Evolutionary conservation across 2,113 vertebrate genomes (phyloP), one percentile per base, ranked within the genome.

Genomic region (Psilopogon haemacephalus): DNA sequence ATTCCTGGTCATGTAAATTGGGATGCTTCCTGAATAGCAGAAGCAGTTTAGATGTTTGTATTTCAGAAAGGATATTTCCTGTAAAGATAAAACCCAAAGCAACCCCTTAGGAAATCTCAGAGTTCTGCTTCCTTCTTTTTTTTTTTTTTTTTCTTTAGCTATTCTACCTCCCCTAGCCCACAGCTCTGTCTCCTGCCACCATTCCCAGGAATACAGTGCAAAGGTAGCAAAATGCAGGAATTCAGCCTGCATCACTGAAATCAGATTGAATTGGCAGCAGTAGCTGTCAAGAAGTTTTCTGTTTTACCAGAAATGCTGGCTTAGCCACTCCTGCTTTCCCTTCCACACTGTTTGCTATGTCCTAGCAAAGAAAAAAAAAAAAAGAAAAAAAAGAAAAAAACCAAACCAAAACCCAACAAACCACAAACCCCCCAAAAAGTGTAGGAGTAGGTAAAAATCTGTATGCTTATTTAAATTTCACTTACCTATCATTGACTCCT

Each of bases 1-100:
- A 62, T 78, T 85, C 33, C 82, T 84, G 26, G 32, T 75, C 46
- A 48, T 93, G 82, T 60, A 96, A 94, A 93, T 92, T 91, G 35
- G 64, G 62, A 64, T 86, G 64, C 48, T 84, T 88, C 32, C 35
- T 60, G 58, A 95, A 78, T 8, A 94, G 38, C 8, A 83, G 56
- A 72, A 92, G 63, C 63, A 48, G 42, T 91, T 92, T 68, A 89
- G 68, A 20, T 76, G 52, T 9, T 92, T 89, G 27, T 62, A 50
- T 74, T 93, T 91, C 73, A 85, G 79, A 81, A 77, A 40, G 30
- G 8, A 30, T 80, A 65, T 71, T 88, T 52, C 9, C 30, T 88
- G 73, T 71, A 88, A 77, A 76, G 56, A 85, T 28, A 88, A 90
- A 76, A 20, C 15, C 17, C 56, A 86, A 74, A 84, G 6, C 30